A percentile compares a stretch with the other conserved stretches of the same genome.
These are phyloP conservation scores for Athalia cordata DNA, from an alignment of 2,888 invertebrate genomes.

Conservation along the genomic window DNA sequence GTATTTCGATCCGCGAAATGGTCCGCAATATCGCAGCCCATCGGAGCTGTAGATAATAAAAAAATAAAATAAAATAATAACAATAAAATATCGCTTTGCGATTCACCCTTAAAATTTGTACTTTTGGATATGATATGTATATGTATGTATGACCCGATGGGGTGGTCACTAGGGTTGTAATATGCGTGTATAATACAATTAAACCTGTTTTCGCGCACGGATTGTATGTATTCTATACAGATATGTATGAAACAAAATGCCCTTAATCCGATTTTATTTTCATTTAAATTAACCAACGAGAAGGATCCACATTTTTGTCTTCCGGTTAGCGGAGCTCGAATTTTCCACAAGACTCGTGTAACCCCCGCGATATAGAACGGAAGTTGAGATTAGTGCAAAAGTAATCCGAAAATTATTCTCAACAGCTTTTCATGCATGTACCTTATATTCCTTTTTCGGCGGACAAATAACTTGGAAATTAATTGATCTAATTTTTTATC, in stretches of 20 bases:
- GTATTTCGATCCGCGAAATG: constrained; percentile 45
- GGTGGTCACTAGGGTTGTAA: too few relatives aligned
- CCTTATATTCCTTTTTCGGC: too few relatives aligned
- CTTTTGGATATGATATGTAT: neutral
- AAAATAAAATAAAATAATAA: neutral
- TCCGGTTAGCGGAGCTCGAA: neutral
- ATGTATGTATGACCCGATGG: neutral
- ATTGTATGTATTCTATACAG: constrained; percentile 7
- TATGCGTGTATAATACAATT: neutral
- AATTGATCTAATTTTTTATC: too few relatives aligned
- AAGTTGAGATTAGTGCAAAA: too few relatives aligned
- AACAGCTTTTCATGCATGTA: too few relatives aligned
- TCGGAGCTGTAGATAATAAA: constrained; percentile 6
- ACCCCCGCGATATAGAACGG: constrained; percentile 5
- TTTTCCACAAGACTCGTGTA: constrained; percentile 4
- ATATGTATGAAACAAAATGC: constrained; percentile 13
- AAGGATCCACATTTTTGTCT: constrained; percentile 23
- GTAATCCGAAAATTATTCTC: too few relatives aligned
- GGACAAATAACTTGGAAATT: too few relatives aligned
- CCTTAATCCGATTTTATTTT: constrained; percentile 31
- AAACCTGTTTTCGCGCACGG: neutral
- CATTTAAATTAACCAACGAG: constrained; percentile 12
- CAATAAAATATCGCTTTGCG: constrained; percentile 8
- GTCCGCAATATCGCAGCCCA: constrained; percentile 41
- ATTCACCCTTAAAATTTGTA: constrained; percentile 22